Base-by-base conservation (phyloP, 1,140 invertebrate species). In the Acromyrmex charruanus region DNA sequence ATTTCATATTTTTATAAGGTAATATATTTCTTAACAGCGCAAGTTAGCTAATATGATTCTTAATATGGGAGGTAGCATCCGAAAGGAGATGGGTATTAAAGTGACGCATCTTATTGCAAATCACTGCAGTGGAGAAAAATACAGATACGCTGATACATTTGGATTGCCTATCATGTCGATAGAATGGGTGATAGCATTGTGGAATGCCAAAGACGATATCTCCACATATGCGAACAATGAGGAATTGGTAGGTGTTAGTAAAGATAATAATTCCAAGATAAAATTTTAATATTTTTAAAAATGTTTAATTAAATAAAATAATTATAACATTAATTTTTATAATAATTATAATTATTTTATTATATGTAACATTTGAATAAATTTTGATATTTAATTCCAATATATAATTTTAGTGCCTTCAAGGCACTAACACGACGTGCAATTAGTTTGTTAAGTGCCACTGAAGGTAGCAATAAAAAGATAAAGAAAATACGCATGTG, bases 21-120 rank as follows among this genome's bases (percentile, higher is more conserved):
- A 49, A 69, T 59, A 63, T 53, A 71, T 79, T 91, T 66, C 85
- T 68, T 96, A 94, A 51, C 94, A 99, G 98, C 97, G 97, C 86
- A 97, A 97, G 93, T 96, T 99, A 91, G 97, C 98, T 87, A 97
- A 97, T 91, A 96, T 98, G 93, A 97, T 99, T 88, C 98, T 99
- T 95, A 97, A 97, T 93, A 99, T 99, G 98, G 98, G 98, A 87
- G 99, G 98, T 21, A 99, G 98, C 92, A 98, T 99, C 90, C 96
- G 98, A 69, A 98, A 98, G 95, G 98, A 99, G 90, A 97, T 98
- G 96, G 97, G 97, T 80, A 96, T 96, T 25, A 98, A 98, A 93
- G 97, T 98, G 81, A 99, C 99, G 68, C 99, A 99, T 96, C 96
- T 99, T 59, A 98, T 99, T 89, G 98, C 98, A 71, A 98, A 98